Evolutionary conservation across 1,140 invertebrate genomes (phyloP), one percentile per base, ranked within the genome.

Genomic region (Stenopsyche tienmushanensis): DNA sequence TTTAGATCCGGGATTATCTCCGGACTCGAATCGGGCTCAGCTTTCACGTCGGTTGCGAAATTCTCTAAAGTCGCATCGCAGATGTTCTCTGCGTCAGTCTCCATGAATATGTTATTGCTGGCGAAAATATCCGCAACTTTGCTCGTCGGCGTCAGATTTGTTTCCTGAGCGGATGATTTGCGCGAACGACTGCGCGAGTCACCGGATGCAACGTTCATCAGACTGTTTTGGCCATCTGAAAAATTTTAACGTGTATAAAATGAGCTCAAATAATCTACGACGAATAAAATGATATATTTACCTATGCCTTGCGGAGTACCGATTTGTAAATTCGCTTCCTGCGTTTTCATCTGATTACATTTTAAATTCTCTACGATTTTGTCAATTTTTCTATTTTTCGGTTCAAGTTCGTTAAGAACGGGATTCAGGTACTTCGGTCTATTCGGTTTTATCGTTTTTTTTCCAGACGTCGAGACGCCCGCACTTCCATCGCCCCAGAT

Each of bases 381-480:
- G 45, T 70, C 69, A 23, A 70, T 70, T 44, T 70, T 70, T n/a
- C 69, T 70, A 58, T 66, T 70, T 23, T 62, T 70, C 7, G 69
- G 44, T 62, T 70, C 65, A 1, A 70, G 25, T 50, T 70, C 68
- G 52, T 66, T 70, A 2, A 70, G 62, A 15, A 64, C 62, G 5
- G 68, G 68, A 64, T 60, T 70, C 29, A 70, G 41, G 26, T 70
- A 70, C 34, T 62, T 63, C n/a, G 26, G 41, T 39, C 64, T 65
- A 17, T 45, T 63, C 10, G 20, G 18, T 59, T 53, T 65, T 53
- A 52, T 60, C 42, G 24, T 59, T 58, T 62, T 69, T 45, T 65
- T 65, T 17, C 62, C 55, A 9, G 42, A n/a, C 20, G 57, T 2
- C 15, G 25, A 62, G 24, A 49, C 47, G 15, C 24, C 34, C 15